phyloP scores from a whole-genome alignment of 2,888 invertebrate species.

The Oxystoma pomonae region DNA sequence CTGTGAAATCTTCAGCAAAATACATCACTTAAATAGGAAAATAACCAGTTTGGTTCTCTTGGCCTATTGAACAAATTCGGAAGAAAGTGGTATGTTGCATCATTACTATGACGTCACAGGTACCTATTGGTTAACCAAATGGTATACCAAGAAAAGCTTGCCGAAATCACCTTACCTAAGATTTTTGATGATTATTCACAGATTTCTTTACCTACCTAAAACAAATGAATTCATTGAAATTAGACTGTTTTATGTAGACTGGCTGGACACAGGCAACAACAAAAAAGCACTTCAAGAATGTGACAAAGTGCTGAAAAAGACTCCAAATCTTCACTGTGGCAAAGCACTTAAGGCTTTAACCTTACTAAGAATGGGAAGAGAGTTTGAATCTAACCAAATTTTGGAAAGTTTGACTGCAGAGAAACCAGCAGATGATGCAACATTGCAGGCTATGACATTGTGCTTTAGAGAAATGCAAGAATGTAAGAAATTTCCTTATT shows the following conservation, averaged over 20 bases:
- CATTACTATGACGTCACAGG: too few relatives aligned
- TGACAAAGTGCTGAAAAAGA: slow-evolving; percentile 92
- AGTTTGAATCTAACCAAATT: slow-evolving; percentile 71
- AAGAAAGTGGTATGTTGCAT: too few relatives aligned
- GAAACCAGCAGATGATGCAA: slow-evolving; percentile 86
- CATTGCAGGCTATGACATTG: slow-evolving; percentile 92
- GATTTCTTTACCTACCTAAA: background rate
- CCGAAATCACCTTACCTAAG: too few relatives aligned
- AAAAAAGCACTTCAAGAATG: slow-evolving; percentile 97
- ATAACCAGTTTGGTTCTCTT: too few relatives aligned
- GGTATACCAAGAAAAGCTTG: too few relatives aligned
- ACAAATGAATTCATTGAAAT: background rate
- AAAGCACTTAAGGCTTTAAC: slow-evolving; percentile 91
- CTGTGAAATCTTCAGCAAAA: too few relatives aligned
- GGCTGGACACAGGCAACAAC: slow-evolving; percentile 92
- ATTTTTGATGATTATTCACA: too few relatives aligned
- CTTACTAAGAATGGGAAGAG: slow-evolving; percentile 80
- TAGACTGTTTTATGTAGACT: slow-evolving; percentile 64
- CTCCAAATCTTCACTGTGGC: slow-evolving; percentile 83
- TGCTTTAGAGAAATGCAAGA: slow-evolving; percentile 91
- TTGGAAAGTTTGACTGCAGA: slow-evolving; percentile 74
- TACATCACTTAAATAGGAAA: too few relatives aligned
- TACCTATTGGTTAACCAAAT: too few relatives aligned
- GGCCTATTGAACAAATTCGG: background rate
- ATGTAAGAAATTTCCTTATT: slow-evolving; percentile 63